Evolutionary conservation across 2,797 vertebrate species (phyloP).

Genomic region (Microctenopoma lineatum): DNA sequence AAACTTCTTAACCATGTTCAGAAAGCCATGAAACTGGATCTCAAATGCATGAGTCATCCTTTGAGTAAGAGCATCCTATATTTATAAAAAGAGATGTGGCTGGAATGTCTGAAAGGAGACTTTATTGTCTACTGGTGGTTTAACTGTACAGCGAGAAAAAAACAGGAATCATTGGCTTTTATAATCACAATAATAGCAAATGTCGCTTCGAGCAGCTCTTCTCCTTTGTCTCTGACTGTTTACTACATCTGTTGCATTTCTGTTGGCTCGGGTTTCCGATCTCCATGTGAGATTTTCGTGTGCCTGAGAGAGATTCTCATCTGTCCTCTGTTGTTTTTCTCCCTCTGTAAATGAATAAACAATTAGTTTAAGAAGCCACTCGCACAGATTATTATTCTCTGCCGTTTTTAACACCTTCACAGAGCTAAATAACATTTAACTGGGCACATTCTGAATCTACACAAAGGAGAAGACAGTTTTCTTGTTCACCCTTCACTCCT

Average conservation of each 20-base stretch:
- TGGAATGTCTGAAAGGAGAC: background rate
- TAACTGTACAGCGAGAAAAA: background rate
- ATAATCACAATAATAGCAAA: background rate
- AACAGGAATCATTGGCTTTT: background rate
- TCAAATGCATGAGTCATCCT: background rate
- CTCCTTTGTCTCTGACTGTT: slow-evolving; percentile 23
- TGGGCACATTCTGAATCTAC: slow-evolving; percentile 6
- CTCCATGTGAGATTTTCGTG: slow-evolving; percentile 14
- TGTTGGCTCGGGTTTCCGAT: slow-evolving; percentile 14
- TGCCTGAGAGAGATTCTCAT: slow-evolving; percentile 25
- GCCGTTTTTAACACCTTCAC: slow-evolving; percentile 19
- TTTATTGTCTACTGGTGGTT: background rate
- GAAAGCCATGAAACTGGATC: background rate
- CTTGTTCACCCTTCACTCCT: background rate
- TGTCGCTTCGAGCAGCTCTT: slow-evolving; percentile 15
- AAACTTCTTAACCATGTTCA: background rate
- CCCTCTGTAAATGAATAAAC: slow-evolving; percentile 22
- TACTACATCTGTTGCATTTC: slow-evolving; percentile 28
- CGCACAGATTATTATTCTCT: background rate
- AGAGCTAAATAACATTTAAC: slow-evolving; percentile 18
- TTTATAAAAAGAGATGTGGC: background rate
- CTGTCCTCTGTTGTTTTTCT: slow-evolving; percentile 27
- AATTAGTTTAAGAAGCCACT: slow-evolving; percentile 26
- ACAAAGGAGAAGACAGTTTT: background rate
- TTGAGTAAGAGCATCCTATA: background rate